These are phyloP conservation scores for Huso huso DNA, from an alignment of 2,797 vertebrate genomes.

Conservation along the genomic window DNA sequence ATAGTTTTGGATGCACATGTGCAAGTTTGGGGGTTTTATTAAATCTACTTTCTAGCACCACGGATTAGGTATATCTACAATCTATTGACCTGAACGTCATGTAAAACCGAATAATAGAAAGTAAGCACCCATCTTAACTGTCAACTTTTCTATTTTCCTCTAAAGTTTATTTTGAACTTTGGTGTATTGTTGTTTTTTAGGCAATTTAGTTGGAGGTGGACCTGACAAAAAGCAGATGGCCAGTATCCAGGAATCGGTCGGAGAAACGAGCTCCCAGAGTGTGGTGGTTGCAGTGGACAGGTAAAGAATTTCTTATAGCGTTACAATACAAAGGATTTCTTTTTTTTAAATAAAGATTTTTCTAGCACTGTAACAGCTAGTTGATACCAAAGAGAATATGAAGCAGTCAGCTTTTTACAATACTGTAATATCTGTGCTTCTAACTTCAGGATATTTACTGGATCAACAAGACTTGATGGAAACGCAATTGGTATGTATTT, in stretches of 20 bases:
- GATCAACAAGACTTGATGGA: conserved; percentile 86
- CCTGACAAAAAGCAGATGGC: conserved; percentile 88
- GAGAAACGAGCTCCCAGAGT: conserved; percentile 94
- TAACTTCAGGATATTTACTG: conserved; percentile 81
- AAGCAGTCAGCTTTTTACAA: not conserved
- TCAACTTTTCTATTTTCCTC: too few relatives aligned
- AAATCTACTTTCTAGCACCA: too few relatives aligned
- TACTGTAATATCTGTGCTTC: conserved; percentile 16
- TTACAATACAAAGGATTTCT: not conserved
- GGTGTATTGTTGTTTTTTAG: conserved; percentile 43
- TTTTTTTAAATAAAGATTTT: not conserved
- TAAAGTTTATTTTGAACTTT: too few relatives aligned
- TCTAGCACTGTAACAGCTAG: not conserved
- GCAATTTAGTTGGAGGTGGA: conserved; percentile 75
- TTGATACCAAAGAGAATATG: not conserved
- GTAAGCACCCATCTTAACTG: too few relatives aligned
- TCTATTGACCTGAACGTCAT: too few relatives aligned
- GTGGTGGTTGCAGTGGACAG: conserved; percentile 94
- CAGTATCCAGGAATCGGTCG: conserved; percentile 90
- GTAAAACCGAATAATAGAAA: too few relatives aligned
- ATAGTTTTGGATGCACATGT: not conserved
- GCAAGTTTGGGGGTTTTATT: too few relatives aligned
- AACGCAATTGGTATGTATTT: conserved; percentile 80
- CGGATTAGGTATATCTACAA: too few relatives aligned
- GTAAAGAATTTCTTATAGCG: conserved; percentile 42